Evolutionary conservation across 2,888 invertebrate genomes (phyloP), one percentile per base, ranked within the genome.

Genomic region (Tinea pellionella): DNA sequence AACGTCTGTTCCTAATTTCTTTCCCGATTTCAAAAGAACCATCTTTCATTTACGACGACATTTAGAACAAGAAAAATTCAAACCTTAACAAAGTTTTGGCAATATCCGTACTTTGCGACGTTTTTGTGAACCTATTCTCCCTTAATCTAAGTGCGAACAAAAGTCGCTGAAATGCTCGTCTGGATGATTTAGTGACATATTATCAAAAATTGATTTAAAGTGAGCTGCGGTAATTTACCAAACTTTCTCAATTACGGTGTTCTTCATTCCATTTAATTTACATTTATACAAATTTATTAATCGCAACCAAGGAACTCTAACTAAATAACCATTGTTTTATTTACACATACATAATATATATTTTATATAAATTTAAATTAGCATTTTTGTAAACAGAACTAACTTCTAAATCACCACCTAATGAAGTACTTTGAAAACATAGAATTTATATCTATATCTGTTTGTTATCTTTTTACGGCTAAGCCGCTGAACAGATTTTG

Each of bases 1-100:
- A 82, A 84, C 82, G 83, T 80, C 81, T 84, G 83, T 83, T 81
- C 78, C 79, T 82, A 84, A 85, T 85, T 85, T 83, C 81, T 85
- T 84, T 83, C 72, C 80, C 80, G 82, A 82, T 85, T 82, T 80
- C 79, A 82, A 84, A 83, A 84, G 80, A 82, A 77, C 80, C 80
- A 85, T 85, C 81, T 83, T 82, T 85, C 83, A 84, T 84, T 84
- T 84, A 84, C 82, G 84, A 78, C 78, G 81, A 83, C 82, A 79
- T 81, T 85, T 79, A 76, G 82, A 83, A 83, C 84, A 84, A 84
- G 84, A 80, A 83, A 82, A 80, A 81, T 82, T 83, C 77, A 78
- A 77, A 73, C 74, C 80, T 81, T 79, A 80, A 85, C 84, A 78
- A 85, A 85, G 78, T 84, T 85, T 84, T 76, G 82, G 84, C 79